Base-by-base conservation (phyloP, 2,113 vertebrate genomes). In the Pithys albifrons region DNA sequence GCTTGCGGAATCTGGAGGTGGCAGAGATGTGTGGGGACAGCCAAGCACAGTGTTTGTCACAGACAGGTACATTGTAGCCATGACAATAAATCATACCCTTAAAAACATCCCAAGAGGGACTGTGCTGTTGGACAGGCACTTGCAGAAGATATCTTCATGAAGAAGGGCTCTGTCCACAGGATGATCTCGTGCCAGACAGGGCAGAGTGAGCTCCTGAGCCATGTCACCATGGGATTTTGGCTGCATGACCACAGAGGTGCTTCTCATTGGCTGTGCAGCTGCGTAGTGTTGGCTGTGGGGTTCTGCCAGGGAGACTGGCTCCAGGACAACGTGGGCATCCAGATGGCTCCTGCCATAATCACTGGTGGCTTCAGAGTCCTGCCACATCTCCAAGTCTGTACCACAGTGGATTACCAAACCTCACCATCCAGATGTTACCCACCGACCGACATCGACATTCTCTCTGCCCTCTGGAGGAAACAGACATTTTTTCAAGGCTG, bases 11-110 rank as follows among this genome's bases (percentile, higher is more conserved):
- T 41, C 16, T 59, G 48, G 43, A 67, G 55, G 37, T 67, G 69
- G 55, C 17, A 46, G 61, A 59, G 67, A 17, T 10, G n/a, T 37
- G 17, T n/a, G 78, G 31, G n/a, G 61, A 19, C 27, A 54, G 46
- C 52, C 69, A 25, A 83, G 49, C 54, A 35, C 2, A 1, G 1
- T 19, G 8, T 0, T 0, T 33, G 6, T 54, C 28, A 37, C 10
- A 43, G 24, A 9, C 10, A 25, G 35, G 13, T 33, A 46, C 3
- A 1, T 37, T 65, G 54, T 45, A 65, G 41, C 55, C 71, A 39
- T 64, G 49, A 45, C 1, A 7, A 39, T 33, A 81, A 85, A 76
- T 0, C 2, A 33, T 61, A 6, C 18, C 45, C 25, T 77, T 65
- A 84, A 76, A 80, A 48, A 19, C 45, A 84, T 51, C 37, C 10